Base-by-base conservation (phyloP, 1,140 invertebrate species). In the Orius insidiosus region DNA sequence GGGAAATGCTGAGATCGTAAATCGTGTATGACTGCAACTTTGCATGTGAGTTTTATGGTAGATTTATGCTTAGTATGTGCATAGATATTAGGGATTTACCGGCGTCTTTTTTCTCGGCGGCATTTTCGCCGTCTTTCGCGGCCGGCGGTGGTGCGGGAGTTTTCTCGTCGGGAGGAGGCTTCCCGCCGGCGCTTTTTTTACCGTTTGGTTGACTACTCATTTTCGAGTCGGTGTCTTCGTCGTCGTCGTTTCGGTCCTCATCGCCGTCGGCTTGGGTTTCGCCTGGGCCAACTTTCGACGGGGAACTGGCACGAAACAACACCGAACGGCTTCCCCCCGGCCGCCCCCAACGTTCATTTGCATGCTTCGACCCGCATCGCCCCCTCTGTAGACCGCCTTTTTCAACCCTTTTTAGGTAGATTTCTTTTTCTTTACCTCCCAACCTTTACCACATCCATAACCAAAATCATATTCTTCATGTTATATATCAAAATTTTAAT, bases 331-430 rank as follows among this genome's bases (percentile, higher is more conserved):
- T 43, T 5, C 10, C 5, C 16, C 16, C 7, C n/a, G n/a, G n/a
- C n/a, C n/a, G n/a, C 2, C 38, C 19, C 41, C 24, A 2, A 2
- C 38, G 11, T 43, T 43, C 41, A 48, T 52, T 52, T 52, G 50
- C 50, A 52, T 52, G 50, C 46, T 52, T 48, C 50, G 46, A 52
- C 50, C 50, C 47, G 47, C 41, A n/a, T 31, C n/a, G 3, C 35
- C 35, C 3, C 35, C 35, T 9, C 35, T 36, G 14, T 9, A 36
- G 35, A 15, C n/a, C 35, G 35, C 35, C 35, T 15, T 15, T 15
- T 36, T 11, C 35, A 36, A 10, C 35, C 35, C 14, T n/a, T n/a
- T n/a, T n/a, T n/a, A n/a, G n/a, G n/a, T n/a, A n/a, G n/a, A n/a
- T n/a, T n/a, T n/a, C 35, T 5, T 36, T 18, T 14, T 14, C 38